Evolutionary conservation across 2,888 invertebrate species (phyloP), one percentile per base, ranked within the genome.

Genomic region (Calliphora vomitoria): DNA sequence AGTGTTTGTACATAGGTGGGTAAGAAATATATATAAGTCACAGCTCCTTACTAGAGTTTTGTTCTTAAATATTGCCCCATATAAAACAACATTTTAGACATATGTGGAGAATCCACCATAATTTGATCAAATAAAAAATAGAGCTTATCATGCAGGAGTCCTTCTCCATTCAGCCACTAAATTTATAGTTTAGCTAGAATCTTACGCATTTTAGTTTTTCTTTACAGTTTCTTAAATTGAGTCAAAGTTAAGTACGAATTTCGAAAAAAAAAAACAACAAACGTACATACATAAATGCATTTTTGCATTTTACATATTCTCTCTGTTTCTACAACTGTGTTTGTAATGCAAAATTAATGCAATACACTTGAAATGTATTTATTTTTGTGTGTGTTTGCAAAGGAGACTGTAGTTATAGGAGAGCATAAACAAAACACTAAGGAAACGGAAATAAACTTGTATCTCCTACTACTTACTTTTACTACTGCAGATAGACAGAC

Each of bases 321-420:
- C 11, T 44, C 2, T 53, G 4, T 18, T 74, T 44, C 15, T 38
- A 76, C 35, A 69, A 15, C 44, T 82, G 38, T 44, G 8, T 80
- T 71, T 80, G 18, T 75, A 86, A 83, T 83, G 75, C 75, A 83
- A 83, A 83, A 71, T 72, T 83, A 83, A 86, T 83, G 86, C 75
- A 80, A 86, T 86, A 58, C 76, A 82, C 58, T 72, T 58, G 8
- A 47, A 78, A 20, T 58, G 47, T 53, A 60, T 55, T 66, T 82
- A 47, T 35, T 55, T 72, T 3, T 20, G 50, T 50, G 25, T 44
- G 8, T 25, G 41, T 62, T n/a, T 38, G 10, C 38, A 64, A 35
- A 60, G 53, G 4, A 31, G 18, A 60, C 8, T 58, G 60, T 60
- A 62, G 8, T 8, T 62, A 11, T 4, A 64, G 8, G 4, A 53